Base-by-base conservation (phyloP, 2,888 invertebrate species). In the Aphodius sticticus region DNA sequence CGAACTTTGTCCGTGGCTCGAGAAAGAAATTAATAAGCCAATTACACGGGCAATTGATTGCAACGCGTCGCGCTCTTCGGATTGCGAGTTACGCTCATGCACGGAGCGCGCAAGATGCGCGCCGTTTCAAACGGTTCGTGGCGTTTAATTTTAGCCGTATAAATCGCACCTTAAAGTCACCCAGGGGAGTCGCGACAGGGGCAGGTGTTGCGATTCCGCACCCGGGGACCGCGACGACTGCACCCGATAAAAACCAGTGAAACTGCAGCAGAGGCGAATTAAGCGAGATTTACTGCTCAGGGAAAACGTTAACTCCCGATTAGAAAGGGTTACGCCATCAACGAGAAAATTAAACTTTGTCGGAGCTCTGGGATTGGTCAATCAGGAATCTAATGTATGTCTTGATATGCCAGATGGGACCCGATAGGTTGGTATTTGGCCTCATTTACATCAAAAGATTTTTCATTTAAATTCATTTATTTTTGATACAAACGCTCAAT, bases 11-110 rank as follows among this genome's bases (percentile, higher is more conserved):
- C 9, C 53, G 53, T 53, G 53, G 53, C 53, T 5, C 53, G 9
- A 53, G 53, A 53, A 53, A 53, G 53, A 53, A 53, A 53, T 53
- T 53, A 53, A 53, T 53, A 53, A 53, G 53, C 53, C 53, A 53
- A 53, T 53, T 53, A 53, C 53, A 53, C 53, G 53, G 53, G 53
- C 53, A 53, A 53, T 53, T 53, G 53, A 53, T 53, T 53, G 53
- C 53, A 53, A 53, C 53, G 53, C 53, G 53, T 53, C 53, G 53
- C 53, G 7, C 53, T 53, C 53, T 53, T 53, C 12, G 53, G 53
- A 53, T 53, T 53, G 53, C 53, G 53, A 53, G 53, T 53, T 53
- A 53, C 53, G 53, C 53, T 7, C 53, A 53, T 12, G 53, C 53
- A 12, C 53, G 53, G 53, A 53, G 53, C 53, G 53, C 53, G 53